Conservation (phyloP, 2,888 invertebrate genomes). For the Watsonalla cultraria region DNA sequence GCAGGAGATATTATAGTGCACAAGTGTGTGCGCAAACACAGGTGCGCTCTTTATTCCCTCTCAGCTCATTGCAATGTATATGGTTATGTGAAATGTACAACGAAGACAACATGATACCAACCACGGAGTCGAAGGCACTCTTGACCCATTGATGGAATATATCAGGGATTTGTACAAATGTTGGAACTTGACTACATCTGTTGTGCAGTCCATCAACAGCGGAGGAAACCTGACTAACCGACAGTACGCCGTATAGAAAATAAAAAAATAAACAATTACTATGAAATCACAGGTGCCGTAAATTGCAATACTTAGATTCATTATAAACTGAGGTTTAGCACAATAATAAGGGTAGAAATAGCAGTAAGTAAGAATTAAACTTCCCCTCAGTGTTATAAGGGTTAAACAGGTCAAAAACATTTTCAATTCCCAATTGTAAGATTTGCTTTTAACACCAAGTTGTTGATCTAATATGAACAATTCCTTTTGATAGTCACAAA, state of each 20-base stretch:
- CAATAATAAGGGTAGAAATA: constrained; percentile 3
- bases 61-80: too few relatives aligned
- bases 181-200: constrained; percentile 3
- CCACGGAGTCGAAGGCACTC: constrained; percentile 7
- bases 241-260: constrained; percentile 9
- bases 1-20: too few relatives aligned
- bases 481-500: not conserved
- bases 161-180: constrained; percentile 9
- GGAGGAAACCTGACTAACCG: constrained; percentile 6
- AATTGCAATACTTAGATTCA: constrained; percentile 2
- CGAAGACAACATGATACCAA: constrained; percentile 1
- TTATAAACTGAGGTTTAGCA: not conserved
- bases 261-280: constrained; percentile 9
- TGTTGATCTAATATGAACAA: constrained; percentile 4
- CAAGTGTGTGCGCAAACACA: too few relatives aligned
- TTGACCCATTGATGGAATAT: constrained; percentile 7
- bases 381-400: not conserved
- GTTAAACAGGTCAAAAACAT: not conserved
- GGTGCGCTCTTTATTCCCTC: too few relatives aligned
- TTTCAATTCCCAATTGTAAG: constrained; percentile 3
- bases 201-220: constrained; percentile 1
- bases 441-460: not conserved
- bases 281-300: constrained; percentile 8
- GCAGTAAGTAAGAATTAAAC: not conserved
- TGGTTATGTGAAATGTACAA: not conserved